Base-by-base conservation (phyloP, 2,113 vertebrate genomes). In the Chaetops frenatus region DNA sequence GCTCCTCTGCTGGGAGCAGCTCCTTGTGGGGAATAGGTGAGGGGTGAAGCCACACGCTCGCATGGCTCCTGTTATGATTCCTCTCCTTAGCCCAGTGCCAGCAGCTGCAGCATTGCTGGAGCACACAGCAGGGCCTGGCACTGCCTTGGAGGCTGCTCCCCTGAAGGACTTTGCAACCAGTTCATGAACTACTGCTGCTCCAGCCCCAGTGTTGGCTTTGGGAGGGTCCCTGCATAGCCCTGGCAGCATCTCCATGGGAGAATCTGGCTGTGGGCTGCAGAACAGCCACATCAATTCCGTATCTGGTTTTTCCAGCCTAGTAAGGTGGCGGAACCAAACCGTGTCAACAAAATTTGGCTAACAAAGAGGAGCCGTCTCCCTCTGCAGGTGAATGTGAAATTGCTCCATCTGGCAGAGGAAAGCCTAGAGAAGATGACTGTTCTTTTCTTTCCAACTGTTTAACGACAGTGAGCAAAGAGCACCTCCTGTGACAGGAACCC, bases 31-130 rank as follows among this genome's bases (percentile, higher is more conserved):
- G 2, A 13, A 17, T 0, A 3, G 22, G 38, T 28, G 64, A 60
- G 17, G 31, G 13, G 4, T 33, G 70, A 79, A 87, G 79, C 22
- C 40, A 7, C 45, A 8, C 0, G 0, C 35, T 45, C 2, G 0
- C 12, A 1, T 2, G 3, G 2, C 17, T 73, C 21, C 36, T 35
- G 16, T 44, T 29, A 6, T 1, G 3, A 12, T 4, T 13, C 7
- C 21, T 71, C 22, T 70, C 64, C 33, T 11, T 9, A 45, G 72
- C 40, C 36, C 33, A 10, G 44, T 6, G 1, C 47, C n/a, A 3
- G 77, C 3, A 10, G 58, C 45, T 2, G 2, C 35, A 24, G 11
- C 27, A 9, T 3, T 12, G 11, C 81, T 35, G 83, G 58, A 27
- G 36, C 71, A 42, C 12, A 3, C 16, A 17, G 35, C 0, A 0